Evolutionary conservation across 2,797 vertebrate genomes (phyloP), one percentile per base, ranked within the genome.

Genomic region (Anomalospiza imberbis): DNA sequence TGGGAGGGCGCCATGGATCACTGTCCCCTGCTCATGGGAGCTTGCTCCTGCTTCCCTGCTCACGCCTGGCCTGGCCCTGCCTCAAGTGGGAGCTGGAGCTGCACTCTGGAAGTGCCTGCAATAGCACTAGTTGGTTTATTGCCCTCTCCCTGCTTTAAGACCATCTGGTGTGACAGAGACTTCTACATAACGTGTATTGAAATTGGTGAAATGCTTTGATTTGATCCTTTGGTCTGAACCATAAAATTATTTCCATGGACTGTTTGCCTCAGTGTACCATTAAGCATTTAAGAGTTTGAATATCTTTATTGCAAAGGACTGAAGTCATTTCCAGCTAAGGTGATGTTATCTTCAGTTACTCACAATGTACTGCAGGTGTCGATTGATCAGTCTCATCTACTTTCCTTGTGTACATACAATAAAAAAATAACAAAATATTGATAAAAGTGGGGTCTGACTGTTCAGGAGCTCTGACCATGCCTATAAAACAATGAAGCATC

Each of bases 361-460:
- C 47, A 25, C 68, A 34, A 13, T 58, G 90, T 65, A 32, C 47
- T 54, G 72, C 67, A 88, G 70, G 40, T 16, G 19, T 48, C 7
- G 48, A 68, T 47, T 65, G 44, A 81, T 92, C 12, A 20, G 63
- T 82, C 20, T 60, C 12, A 29, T 79, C 76, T 81, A 72, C n/a
- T 83, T 51, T 75, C 50, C 91, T 88, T 93, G 51, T 82, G 78
- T 95, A 96, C 85, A 88, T 79, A 95, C 66, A 86, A 94, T 95
- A 95, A 96, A 96, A 88, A 82, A 62, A 34, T 6, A 68, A 53
- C 85, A 61, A 78, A 95, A 89, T 66, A 51, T 31, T 40, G 54
- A 81, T 93, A 89, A 89, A 95, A 92, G 85, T 74, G 40, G 34
- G 24, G 13, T 84, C 51, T 92, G 75, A 51, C 72, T 70, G 45